phyloP scores from a whole-genome alignment of 2,113 vertebrate genomes.

The Thryonomys swinderianus region DNA sequence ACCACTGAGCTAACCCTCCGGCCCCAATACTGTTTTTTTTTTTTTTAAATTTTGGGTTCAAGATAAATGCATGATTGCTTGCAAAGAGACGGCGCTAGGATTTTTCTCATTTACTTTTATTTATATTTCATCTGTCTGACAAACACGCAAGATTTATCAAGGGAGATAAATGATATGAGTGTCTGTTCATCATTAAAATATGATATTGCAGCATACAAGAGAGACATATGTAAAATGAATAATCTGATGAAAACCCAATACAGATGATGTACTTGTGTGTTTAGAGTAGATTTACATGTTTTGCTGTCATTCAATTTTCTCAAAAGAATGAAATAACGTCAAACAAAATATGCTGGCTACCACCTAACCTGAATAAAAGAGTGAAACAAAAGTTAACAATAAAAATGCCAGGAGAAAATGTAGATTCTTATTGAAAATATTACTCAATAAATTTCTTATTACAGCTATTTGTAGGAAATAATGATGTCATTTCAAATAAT shows the following conservation, averaged over 20 bases:
- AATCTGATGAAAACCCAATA: neutral
- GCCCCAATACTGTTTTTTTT: no score
- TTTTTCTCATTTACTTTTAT: neutral
- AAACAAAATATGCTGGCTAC: neutral
- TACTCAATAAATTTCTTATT: neutral
- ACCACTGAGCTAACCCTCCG: no score
- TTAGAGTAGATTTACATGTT: neutral
- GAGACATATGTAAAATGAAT: slow-evolving; percentile 23
- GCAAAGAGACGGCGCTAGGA: neutral
- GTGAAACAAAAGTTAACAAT: neutral
- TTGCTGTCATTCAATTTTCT: slow-evolving; percentile 17
- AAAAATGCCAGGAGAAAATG: neutral
- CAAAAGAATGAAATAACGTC: slow-evolving; percentile 12
- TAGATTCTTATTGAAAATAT: neutral
- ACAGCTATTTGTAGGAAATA: neutral
- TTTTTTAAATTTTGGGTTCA: neutral
- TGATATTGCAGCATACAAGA: neutral
- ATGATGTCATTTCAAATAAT: neutral
- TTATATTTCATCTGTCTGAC: neutral
- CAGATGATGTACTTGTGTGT: neutral
- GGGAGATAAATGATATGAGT: neutral
- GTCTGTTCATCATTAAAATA: neutral
- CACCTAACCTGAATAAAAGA: neutral
- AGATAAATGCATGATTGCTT: neutral
- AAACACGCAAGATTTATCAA: neutral